phyloP scores from a whole-genome alignment of 2,888 invertebrate species.

The Acrobasis repandana region DNA sequence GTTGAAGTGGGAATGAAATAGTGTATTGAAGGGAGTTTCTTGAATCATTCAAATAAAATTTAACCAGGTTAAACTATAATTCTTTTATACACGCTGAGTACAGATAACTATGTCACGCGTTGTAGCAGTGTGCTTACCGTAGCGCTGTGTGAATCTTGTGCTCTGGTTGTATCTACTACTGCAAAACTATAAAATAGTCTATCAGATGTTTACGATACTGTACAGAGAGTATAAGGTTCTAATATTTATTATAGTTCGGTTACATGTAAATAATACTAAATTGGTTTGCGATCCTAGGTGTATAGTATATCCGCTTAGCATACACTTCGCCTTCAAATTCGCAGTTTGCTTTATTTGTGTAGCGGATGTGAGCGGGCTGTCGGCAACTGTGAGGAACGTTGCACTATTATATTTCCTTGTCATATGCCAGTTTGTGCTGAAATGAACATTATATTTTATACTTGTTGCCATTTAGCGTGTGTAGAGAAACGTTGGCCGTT shows the following conservation, averaged over 20 bases:
- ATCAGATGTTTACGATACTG: conserved; percentile 54
- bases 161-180: conserved; percentile 3
- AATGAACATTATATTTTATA: background rate
- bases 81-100: too few relatives aligned
- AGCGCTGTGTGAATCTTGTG: background rate
- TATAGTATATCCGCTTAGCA: conserved; percentile 45
- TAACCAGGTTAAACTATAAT: too few relatives aligned
- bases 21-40: too few relatives aligned
- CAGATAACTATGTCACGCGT: background rate
- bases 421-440: background rate
- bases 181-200: conserved; percentile 42
- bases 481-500: background rate
- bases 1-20: too few relatives aligned
- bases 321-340: conserved; percentile 31
- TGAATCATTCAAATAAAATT: too few relatives aligned
- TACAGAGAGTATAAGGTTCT: conserved; percentile 76
- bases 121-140: background rate
- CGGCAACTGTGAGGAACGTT: background rate
- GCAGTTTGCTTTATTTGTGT: conserved; percentile 19
- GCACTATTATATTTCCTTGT: background rate
- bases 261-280: conserved; percentile 63
- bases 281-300: conserved; percentile 50
- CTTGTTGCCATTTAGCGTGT: background rate
- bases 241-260: conserved; percentile 65
- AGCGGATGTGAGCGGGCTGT: background rate